Evolutionary conservation across 2,113 vertebrate species (phyloP).

Genomic region (Thamnaconus septentrionalis): DNA sequence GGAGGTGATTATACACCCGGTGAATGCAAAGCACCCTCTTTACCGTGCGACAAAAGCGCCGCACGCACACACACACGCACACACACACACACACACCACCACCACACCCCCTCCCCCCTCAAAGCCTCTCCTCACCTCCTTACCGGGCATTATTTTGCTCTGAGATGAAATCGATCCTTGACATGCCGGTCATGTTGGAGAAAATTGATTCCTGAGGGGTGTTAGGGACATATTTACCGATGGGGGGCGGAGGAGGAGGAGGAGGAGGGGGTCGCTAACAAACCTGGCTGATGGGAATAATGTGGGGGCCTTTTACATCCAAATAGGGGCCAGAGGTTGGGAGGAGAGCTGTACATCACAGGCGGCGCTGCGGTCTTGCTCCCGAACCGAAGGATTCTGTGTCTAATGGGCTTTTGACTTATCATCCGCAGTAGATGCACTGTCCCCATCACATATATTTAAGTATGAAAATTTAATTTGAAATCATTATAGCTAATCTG

Average conservation of each 20-base stretch:
- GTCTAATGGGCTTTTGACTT: too few species aligned
- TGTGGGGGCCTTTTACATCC: not conserved
- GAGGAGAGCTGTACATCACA: too few species aligned
- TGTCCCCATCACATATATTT: too few species aligned
- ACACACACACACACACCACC: not conserved
- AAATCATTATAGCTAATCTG: too few species aligned
- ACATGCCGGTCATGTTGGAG: constrained; percentile 43
- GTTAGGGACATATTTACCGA: constrained; percentile 53
- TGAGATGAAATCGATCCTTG: constrained; percentile 55
- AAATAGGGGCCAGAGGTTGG: constrained; percentile 3
- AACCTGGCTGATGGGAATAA: constrained; percentile 7
- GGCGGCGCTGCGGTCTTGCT: too few species aligned
- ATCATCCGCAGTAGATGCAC: too few species aligned
- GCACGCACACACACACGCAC: too few species aligned
- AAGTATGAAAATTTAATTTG: too few species aligned
- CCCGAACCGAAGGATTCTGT: too few species aligned
- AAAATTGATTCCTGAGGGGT: constrained; percentile 57
- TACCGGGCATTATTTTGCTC: constrained; percentile 49
- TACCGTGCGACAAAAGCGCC: constrained; percentile 43
- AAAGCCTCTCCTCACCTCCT: constrained; percentile 29
- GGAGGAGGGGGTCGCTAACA: constrained; percentile 27
- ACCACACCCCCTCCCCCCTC: constrained; percentile 1
- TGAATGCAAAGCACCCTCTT: constrained; percentile 66
- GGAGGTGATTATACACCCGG: constrained; percentile 55
- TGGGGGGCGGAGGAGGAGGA: constrained; percentile 1